Conservation (phyloP, 2,113 vertebrate species). For the Takifugu bimaculatus region DNA sequence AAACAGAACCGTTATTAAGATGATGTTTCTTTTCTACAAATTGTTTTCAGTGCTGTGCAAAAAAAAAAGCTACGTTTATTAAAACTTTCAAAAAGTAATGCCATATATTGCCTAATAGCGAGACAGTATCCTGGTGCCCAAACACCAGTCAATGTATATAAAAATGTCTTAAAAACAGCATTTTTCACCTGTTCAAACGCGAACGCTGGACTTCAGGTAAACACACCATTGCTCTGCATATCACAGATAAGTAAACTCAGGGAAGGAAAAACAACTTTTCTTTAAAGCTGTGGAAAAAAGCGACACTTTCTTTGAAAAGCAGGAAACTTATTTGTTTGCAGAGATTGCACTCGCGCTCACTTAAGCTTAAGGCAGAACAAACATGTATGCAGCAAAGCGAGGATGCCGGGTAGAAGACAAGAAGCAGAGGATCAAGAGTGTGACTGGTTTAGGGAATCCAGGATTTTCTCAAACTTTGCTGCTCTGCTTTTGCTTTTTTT, state of each 20-base stretch:
- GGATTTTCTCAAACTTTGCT: slow-evolving; percentile 21
- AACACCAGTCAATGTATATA: background rate
- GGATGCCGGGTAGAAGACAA: slow-evolving; percentile 14
- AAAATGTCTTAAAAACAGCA: slow-evolving; percentile 25
- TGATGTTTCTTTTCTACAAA: too few relatives aligned
- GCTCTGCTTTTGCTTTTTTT: slow-evolving; percentile 5
- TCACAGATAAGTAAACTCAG: slow-evolving; percentile 61
- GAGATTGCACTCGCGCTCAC: slow-evolving; percentile 69
- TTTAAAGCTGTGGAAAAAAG: slow-evolving; percentile 29
- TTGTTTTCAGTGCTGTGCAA: too few relatives aligned
- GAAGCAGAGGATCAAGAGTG: slow-evolving; percentile 28
- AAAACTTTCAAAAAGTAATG: too few relatives aligned
- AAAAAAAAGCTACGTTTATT: too few relatives aligned
- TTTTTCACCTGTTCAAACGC: slow-evolving; percentile 29
- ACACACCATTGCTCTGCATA: slow-evolving; percentile 54
- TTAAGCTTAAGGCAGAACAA: slow-evolving; percentile 59
- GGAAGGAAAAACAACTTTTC: slow-evolving; percentile 18
- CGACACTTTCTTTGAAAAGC: slow-evolving; percentile 39
- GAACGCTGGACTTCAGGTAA: slow-evolving; percentile 53
- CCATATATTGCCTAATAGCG: too few relatives aligned
- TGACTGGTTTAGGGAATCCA: slow-evolving; percentile 36
- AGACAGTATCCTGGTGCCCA: too few relatives aligned
- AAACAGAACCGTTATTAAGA: too few relatives aligned
- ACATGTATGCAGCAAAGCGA: slow-evolving; percentile 30
- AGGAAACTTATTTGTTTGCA: slow-evolving; percentile 51